Evolutionary conservation across 2,888 invertebrate species (phyloP), one percentile per base, ranked within the genome.

Genomic region (Harmothoe impar): DNA sequence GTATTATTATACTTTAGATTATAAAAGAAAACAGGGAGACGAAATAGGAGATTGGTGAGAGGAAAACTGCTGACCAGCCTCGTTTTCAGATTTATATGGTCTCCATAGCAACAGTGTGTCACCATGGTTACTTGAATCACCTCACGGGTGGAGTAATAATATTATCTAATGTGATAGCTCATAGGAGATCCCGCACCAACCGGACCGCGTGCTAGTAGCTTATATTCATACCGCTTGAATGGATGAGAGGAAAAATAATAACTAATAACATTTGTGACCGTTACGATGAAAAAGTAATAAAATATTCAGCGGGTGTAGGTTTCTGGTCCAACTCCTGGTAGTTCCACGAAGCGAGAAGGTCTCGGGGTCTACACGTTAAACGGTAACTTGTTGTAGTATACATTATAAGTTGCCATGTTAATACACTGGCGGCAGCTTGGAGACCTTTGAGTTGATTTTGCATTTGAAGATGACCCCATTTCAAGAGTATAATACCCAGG

Each of bases 31-130:
- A 72, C 72, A 29, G 72, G 72, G 72, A 72, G 29, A 72, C 25
- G 20, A 81, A 81, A 43, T 20, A 54, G 54, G 86, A 86, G 86
- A 54, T 86, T 33, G 54, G 86, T 86, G 86, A 86, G 31, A 86
- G 31, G 29, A 29, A 54, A 86, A 86, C 86, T 86, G 86, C 86
- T 86, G 86, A 86, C 52, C 54, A 54, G 86, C 54, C 86, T 86
- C 86, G 54, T 86, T 86, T 52, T 86, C 52, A 56, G 86, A 86
- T n/a, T 54, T 33, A 86, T 56, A 84, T 51, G 84, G 84, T 84
- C 51, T 84, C 84, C 84, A 35, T 84, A 51, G 84, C 51, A 84
- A 84, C 84, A 84, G 51, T 51, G 84, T 84, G 43, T 43, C 51
- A 84, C 84, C 51, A 84, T 84, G 84, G 84, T 51, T 51, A 84